A percentile compares a stretch with the other conserved stretches of the same genome.
Evolutionary conservation across 2,113 vertebrate genomes (phyloP).

Genomic region (Puma concolor): DNA sequence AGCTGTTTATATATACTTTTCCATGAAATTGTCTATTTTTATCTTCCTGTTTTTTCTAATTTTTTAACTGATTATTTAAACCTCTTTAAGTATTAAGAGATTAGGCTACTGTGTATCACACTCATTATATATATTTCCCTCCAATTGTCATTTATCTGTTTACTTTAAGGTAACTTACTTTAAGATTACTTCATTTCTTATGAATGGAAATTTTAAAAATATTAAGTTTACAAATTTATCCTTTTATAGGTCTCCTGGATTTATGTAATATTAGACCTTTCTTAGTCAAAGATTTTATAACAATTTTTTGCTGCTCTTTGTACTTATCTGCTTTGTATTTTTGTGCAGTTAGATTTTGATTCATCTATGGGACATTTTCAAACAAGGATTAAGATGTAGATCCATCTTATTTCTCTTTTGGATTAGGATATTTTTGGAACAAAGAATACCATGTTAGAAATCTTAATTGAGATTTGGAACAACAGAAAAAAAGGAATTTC

Average conservation of each 20-base stretch:
- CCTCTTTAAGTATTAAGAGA: not conserved
- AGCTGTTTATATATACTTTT: not conserved
- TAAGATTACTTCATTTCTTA: not conserved
- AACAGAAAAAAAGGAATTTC: constrained; percentile 62
- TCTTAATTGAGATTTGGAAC: constrained; percentile 74
- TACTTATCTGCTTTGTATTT: not conserved
- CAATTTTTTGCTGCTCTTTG: not conserved
- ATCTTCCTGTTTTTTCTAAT: not conserved
- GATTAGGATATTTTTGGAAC: constrained; percentile 57
- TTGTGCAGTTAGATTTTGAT: constrained; percentile 1
- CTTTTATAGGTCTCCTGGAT: not conserved
- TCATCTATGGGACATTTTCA: not conserved
- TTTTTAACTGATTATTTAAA: not conserved
- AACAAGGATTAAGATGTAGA: not conserved
- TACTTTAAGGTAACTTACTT: not conserved
- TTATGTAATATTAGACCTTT: not conserved
- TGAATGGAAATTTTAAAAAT: not conserved
- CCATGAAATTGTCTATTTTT: not conserved
- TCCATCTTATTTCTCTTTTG: not conserved
- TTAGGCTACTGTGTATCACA: not conserved
- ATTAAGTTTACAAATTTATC: not conserved
- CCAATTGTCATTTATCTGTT: not conserved
- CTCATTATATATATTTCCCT: not conserved
- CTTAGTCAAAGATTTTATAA: not conserved
- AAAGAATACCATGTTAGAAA: constrained; percentile 59